phyloP scores from a whole-genome alignment of 2,113 vertebrate genomes.

The Pomatorhinus ruficollis region DNA sequence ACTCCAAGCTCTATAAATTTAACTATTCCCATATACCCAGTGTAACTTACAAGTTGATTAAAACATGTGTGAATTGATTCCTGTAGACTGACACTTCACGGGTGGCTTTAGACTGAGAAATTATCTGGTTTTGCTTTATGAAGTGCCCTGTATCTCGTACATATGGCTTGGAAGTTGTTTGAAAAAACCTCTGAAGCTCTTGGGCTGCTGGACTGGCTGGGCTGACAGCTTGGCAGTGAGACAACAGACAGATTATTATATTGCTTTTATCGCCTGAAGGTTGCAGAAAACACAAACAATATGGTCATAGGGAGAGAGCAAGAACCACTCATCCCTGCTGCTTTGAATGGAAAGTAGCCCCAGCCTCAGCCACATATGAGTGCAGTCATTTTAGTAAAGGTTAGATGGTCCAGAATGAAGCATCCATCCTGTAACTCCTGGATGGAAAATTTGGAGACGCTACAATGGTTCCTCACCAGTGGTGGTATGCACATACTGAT shows the following conservation, averaged over 20 bases:
- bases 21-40: constrained; percentile 56
- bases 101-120: constrained; percentile 39
- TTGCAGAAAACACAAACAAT: neutral
- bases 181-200: neutral
- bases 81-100: constrained; percentile 33
- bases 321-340: neutral
- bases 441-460: neutral
- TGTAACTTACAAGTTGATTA: constrained; percentile 59
- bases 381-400: neutral
- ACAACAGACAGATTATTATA: neutral
- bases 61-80: constrained; percentile 56
- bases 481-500: rapidly evolving
- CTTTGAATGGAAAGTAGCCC: neutral
- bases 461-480: rapidly evolving
- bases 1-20: constrained; percentile 65
- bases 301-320: neutral
- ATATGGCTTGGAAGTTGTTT: neutral
- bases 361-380: neutral
- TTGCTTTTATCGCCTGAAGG: neutral
- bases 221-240: neutral
- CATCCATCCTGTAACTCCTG: neutral
- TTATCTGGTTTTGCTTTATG: neutral
- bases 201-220: neutral
- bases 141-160: neutral
- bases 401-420: neutral